A percentile compares a stretch with the other conserved stretches of the same genome.
Evolutionary conservation across 2,797 vertebrate genomes (phyloP).

Genomic region (Sebastes elongatus): DNA sequence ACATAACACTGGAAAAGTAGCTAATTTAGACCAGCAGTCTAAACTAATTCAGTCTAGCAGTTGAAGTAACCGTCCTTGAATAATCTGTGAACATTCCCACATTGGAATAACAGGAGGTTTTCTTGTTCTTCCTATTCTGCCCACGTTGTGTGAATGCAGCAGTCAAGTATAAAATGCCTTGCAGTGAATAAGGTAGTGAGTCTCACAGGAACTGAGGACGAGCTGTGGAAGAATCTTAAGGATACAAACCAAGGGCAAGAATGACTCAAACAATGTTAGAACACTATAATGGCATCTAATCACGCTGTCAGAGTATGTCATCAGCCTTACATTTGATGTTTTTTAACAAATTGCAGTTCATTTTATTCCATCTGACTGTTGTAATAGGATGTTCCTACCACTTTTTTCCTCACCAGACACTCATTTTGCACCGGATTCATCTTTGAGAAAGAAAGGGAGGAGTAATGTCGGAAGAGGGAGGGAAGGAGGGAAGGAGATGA

Average conservation of each 20-base stretch:
- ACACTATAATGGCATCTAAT: neutral
- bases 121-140: neutral
- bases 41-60: neutral
- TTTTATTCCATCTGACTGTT: neutral
- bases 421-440: conserved; percentile 31
- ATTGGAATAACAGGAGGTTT: neutral
- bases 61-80: neutral
- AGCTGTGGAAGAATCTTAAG: neutral
- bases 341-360: neutral
- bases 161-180: neutral
- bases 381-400: neutral
- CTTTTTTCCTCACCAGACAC: neutral
- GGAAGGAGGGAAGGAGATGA: conserved; percentile 15
- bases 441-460: conserved; percentile 19
- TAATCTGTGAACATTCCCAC: neutral
- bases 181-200: neutral
- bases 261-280: neutral
- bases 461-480: conserved; percentile 1
- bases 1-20: neutral
- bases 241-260: neutral
- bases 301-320: neutral
- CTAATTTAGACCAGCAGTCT: neutral
- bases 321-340: neutral
- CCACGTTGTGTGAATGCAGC: neutral
- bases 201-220: neutral